Evolutionary conservation across 2,113 vertebrate genomes (phyloP).

Genomic region (Xenopus laevis): DNA sequence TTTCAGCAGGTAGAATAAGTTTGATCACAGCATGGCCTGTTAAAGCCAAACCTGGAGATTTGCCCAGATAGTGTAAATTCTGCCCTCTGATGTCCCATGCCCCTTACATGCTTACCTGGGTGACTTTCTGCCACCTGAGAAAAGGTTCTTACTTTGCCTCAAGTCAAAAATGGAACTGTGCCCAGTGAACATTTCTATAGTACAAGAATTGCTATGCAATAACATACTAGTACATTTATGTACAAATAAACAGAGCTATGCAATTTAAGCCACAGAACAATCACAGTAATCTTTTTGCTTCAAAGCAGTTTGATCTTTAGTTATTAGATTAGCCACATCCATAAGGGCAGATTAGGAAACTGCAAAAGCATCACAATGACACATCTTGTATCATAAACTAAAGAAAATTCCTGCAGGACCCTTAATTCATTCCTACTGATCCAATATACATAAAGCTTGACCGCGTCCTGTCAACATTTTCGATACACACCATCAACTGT

Average conservation of each 20-base stretch:
- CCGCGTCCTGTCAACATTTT: slow-evolving; percentile 43
- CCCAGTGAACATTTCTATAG: too few species aligned
- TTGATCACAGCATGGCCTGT: too few species aligned
- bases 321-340: slow-evolving; percentile 1
- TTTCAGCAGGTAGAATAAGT: too few species aligned
- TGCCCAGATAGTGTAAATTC: too few species aligned
- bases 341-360: slow-evolving; percentile 16
- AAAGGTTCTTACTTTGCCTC: too few species aligned
- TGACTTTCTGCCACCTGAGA: too few species aligned
- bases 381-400: slow-evolving; percentile 35
- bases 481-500: slow-evolving; percentile 41
- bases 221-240: neutral
- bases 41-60: too few species aligned
- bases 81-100: too few species aligned
- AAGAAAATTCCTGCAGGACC: slow-evolving; percentile 28
- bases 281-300: neutral
- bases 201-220: too few species aligned
- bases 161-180: too few species aligned
- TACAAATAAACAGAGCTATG: neutral
- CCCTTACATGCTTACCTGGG: too few species aligned
- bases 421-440: slow-evolving; percentile 42
- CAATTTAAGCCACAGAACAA: neutral
- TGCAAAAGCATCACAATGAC: slow-evolving; percentile 13
- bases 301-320: slow-evolving; percentile 2
- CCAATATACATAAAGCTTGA: slow-evolving; percentile 40